A percentile compares a stretch with the other conserved stretches of the same genome.
Evolutionary conservation across 2,113 vertebrate genomes (phyloP).

Genomic region (Propithecus coquereli): DNA sequence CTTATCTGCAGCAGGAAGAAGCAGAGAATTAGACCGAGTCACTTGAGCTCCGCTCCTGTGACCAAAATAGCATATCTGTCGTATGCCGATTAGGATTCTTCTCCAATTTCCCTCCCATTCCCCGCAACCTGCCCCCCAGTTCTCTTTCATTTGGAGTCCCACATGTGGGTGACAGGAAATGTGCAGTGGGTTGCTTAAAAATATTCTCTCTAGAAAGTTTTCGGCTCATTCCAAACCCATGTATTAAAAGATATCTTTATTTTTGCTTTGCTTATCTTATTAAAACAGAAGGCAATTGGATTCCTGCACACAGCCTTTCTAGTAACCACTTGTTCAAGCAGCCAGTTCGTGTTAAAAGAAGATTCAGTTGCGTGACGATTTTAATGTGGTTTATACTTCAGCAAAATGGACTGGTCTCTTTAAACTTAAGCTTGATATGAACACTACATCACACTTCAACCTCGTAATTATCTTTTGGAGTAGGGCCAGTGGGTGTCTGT

Average conservation of each 20-base stretch:
- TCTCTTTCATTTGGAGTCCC: neutral
- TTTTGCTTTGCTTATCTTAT: constrained; percentile 38
- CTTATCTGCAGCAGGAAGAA: neutral
- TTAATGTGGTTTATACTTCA: constrained; percentile 28
- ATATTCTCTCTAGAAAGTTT: neutral
- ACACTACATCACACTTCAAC: neutral
- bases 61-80: neutral
- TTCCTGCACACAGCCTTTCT: constrained; percentile 3
- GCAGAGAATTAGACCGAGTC: neutral
- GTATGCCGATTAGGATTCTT: neutral
- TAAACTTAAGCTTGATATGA: constrained; percentile 23
- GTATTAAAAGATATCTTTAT: neutral
- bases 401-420: neutral
- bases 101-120: neutral
- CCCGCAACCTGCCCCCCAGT: no score
- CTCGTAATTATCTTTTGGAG: constrained; percentile 33
- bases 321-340: neutral
- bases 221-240: neutral
- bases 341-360: neutral
- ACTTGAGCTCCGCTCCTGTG: neutral
- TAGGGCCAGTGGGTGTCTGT: neutral
- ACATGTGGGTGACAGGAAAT: neutral
- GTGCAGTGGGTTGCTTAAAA: neutral
- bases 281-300: constrained; percentile 9
- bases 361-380: neutral